Evolutionary conservation across 23 tunicate species (phyloP).

Genomic region (Ciona savignyi): DNA sequence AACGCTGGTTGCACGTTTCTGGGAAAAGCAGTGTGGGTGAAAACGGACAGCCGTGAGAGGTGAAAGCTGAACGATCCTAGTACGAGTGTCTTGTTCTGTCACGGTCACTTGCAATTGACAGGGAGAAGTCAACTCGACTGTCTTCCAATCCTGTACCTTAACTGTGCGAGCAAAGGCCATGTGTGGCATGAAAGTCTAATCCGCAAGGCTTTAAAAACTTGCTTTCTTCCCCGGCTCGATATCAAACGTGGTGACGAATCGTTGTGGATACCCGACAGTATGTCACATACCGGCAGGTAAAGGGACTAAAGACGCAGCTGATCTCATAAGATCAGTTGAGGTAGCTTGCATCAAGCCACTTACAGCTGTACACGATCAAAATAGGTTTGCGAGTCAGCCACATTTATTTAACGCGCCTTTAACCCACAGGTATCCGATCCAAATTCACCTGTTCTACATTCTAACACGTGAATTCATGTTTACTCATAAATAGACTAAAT

Average conservation of each 20-base stretch:
- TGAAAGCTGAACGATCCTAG: not conserved
- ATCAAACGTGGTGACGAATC: not conserved
- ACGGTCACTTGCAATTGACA: not conserved
- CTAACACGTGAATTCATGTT: too few relatives aligned
- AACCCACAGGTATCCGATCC: too few relatives aligned
- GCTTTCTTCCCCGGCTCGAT: not conserved
- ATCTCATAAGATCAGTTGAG: not conserved
- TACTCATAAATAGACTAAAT: too few relatives aligned
- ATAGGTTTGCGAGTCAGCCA: not conserved
- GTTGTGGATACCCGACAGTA: too few relatives aligned
- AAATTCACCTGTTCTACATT: too few relatives aligned
- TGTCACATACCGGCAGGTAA: too few relatives aligned
- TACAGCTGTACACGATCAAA: not conserved
- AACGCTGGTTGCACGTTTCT: not conserved
- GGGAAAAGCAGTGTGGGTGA: not conserved
- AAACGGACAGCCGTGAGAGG: conserved; percentile 2
- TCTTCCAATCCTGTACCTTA: not conserved
- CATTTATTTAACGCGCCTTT: not conserved
- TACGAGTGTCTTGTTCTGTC: not conserved
- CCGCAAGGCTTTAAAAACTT: not conserved
- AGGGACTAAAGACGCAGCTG: too few relatives aligned
- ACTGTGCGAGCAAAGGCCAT: not conserved
- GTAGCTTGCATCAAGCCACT: not conserved
- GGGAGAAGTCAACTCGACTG: not conserved
- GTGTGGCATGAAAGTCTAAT: not conserved